These are phyloP conservation scores for Simalia tracyae DNA, from an alignment of 2,797 vertebrate genomes.

Conservation along the genomic window DNA sequence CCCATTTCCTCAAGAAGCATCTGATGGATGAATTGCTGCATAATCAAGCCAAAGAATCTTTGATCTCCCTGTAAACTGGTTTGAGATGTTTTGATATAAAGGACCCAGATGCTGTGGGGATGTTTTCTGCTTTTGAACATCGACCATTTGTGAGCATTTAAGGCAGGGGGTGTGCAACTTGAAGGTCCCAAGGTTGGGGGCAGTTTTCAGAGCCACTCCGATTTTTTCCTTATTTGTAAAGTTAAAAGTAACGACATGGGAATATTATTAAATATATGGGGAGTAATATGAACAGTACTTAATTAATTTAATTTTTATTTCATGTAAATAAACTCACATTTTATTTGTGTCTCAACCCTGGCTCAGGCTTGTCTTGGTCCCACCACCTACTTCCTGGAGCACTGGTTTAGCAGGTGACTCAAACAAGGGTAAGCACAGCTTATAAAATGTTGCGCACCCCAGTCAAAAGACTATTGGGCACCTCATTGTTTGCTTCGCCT, in stretches of 20 bases:
- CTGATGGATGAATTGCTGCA: constrained; percentile 29
- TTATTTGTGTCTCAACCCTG: not conserved
- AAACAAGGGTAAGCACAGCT: not conserved
- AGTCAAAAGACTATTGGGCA: not conserved
- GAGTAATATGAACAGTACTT: not conserved
- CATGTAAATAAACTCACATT: not conserved
- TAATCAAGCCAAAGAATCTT: constrained; percentile 53
- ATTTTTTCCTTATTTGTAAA: not conserved
- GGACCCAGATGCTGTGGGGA: constrained; percentile 54
- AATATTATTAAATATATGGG: not conserved
- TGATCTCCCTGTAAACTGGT: constrained; percentile 55
- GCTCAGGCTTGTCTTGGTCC: not conserved
- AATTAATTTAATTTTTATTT: not conserved
- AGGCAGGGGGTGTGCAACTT: not conserved
- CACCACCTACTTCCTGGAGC: not conserved
- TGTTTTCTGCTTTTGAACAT: constrained; percentile 41
- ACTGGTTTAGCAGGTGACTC: not conserved
- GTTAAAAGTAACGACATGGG: not conserved
- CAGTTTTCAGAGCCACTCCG: not conserved
- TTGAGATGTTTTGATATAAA: constrained; percentile 53
- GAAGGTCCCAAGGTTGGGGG: not conserved
- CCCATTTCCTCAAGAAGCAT: constrained; percentile 42
- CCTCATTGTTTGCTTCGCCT: not conserved
- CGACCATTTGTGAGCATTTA: not conserved
- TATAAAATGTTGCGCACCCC: not conserved